Base-by-base conservation (phyloP, 2,797 vertebrate species). In the Linurgus olivaceus region DNA sequence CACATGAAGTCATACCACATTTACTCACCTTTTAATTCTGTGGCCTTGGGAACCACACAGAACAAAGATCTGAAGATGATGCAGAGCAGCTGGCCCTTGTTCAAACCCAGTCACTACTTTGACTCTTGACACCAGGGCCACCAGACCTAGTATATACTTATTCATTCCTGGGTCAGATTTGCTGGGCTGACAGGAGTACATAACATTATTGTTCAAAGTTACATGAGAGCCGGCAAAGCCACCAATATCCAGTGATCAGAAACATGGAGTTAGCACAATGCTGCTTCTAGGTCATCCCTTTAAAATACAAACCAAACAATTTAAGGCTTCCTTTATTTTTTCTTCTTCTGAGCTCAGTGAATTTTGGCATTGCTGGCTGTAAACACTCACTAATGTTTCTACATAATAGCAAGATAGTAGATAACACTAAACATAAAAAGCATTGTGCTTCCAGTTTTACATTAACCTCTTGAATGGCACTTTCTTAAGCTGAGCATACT, bases 381-480 rank as follows among this genome's bases (percentile, higher is more conserved):
- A 93, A 93, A 80, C 28, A 63, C 14, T 84, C 48, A 33, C 38
- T 50, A 29, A 75, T 28, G 21, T 58, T 83, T 79, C 57, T 40
- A 35, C 23, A 48, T 52, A 78, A 68, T 8, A 59, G 33, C 82
- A 83, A 76, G 81, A 78, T 2, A 74, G 50, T 10, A 90, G 74
- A 86, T 76, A 90, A 96, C 55, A 86, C 40, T 26, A 51, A 57
- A 55, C 16, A 65, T 42, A 40, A 78, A 31, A 82, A 82, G 17
- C 13, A 10, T 67, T 86, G 24, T 24, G 11, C 37, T 86, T 57
- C 19, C 61, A 95, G 52, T 87, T 84, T 95, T 78, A 81, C 10
- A 15, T 77, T 96, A 87, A 70, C 73, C 55, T 88, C 71, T 71
- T 78, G 51, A 90, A 86, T 23, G 7, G 50, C 50, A 87, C 33